phyloP scores from a whole-genome alignment of 1,140 invertebrate genomes.

The Saxidomus purpurata region DNA sequence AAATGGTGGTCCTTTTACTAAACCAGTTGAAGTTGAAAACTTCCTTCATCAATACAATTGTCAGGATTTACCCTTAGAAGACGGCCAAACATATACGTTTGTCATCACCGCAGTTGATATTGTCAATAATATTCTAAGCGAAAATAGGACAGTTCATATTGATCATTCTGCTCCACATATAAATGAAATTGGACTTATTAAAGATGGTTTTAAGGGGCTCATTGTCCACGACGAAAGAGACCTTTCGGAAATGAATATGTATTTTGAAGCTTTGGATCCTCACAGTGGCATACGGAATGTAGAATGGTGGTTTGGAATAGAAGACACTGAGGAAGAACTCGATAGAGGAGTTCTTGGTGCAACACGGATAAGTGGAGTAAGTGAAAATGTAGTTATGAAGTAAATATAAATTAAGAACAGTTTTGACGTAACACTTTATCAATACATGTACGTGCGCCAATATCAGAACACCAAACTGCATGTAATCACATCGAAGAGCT shows the following conservation, averaged over 20 bases:
- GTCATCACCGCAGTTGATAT: conserved; percentile 66
- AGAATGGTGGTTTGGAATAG: conserved; percentile 60
- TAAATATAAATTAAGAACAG: too few relatives aligned
- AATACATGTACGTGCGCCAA: too few relatives aligned
- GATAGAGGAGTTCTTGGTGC: not conserved
- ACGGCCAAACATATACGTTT: conserved; percentile 71
- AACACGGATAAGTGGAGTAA: not conserved
- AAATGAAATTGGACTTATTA: conserved; percentile 61
- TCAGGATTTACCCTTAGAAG: not conserved
- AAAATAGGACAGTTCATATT: conserved; percentile 64
- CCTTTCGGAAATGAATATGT: conserved; percentile 71
- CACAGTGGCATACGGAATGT: conserved; percentile 71
- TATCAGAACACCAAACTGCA: too few relatives aligned
- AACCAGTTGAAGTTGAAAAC: not conserved
- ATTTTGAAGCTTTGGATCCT: conserved; percentile 71
- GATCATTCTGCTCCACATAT: conserved; percentile 69
- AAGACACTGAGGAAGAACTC: not conserved
- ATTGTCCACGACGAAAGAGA: conserved; percentile 71
- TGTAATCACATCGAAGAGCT: too few relatives aligned
- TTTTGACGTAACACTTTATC: too few relatives aligned
- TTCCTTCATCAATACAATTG: conserved; percentile 52
- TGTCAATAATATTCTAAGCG: conserved; percentile 43
- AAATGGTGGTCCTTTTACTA: not conserved
- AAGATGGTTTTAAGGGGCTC: conserved; percentile 58
- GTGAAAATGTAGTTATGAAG: not conserved